These are phyloP conservation scores for Monochamus alternatus DNA, from an alignment of 2,888 invertebrate species.

Conservation along the genomic window DNA sequence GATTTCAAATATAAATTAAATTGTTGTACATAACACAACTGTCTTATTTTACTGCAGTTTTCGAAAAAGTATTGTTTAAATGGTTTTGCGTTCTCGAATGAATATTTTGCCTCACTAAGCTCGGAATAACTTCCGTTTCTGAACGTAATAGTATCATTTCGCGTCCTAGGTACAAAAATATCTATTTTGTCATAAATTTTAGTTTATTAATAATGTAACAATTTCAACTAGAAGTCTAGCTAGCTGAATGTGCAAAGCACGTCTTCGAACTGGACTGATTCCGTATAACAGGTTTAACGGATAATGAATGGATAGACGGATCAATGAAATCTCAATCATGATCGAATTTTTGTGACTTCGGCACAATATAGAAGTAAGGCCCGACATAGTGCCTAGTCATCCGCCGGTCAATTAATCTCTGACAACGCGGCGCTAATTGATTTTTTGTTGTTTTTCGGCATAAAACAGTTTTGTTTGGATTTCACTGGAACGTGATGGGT, in stretches of 20 bases:
- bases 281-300: not conserved
- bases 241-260: not conserved
- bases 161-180: too few relatives aligned
- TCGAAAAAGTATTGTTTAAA: too few relatives aligned
- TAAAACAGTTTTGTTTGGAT: not conserved
- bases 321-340: constrained; percentile 5
- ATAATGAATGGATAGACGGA: not conserved
- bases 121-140: too few relatives aligned
- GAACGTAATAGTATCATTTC: too few relatives aligned
- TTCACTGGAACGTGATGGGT: not conserved
- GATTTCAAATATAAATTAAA: too few relatives aligned
- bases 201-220: not conserved
- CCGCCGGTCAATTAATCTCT: not conserved
- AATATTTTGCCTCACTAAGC: too few relatives aligned
- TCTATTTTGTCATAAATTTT: constrained; percentile 8
- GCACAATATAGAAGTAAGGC: not conserved
- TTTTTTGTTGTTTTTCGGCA: not conserved
- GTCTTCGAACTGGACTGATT: not conserved
- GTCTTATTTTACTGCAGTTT: too few relatives aligned
- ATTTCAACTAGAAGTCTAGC: not conserved
- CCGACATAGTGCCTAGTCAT: not conserved
- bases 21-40: too few relatives aligned
- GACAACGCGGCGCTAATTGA: constrained; percentile 11
- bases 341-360: constrained; percentile 5
- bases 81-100: too few relatives aligned